These are phyloP conservation scores for Yoshiicerus persimilis DNA, from an alignment of 1,140 invertebrate species.

Conservation along the genomic window DNA sequence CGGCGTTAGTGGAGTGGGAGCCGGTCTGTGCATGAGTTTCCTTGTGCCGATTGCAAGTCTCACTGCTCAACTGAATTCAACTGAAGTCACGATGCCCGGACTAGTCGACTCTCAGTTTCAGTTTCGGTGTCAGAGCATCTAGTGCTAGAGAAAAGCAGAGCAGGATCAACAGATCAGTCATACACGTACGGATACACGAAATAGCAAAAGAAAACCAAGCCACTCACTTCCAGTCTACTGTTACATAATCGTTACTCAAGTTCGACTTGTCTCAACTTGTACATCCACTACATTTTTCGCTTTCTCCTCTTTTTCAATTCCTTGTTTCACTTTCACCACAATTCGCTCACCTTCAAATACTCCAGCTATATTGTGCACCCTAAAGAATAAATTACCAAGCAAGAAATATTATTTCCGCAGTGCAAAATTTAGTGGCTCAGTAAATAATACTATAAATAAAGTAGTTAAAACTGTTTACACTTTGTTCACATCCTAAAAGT, in stretches of 20 bases:
- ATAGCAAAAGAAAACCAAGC: neutral
- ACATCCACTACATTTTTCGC: too few relatives aligned
- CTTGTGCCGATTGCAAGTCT: neutral
- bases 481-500: too few relatives aligned
- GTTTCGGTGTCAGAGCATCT: slow-evolving; percentile 9
- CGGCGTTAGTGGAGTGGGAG: neutral
- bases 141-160: neutral
- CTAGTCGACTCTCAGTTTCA: slow-evolving; percentile 3
- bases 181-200: neutral
- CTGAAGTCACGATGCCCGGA: neutral
- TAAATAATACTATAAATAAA: too few relatives aligned
- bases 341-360: too few relatives aligned
- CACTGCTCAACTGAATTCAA: neutral
- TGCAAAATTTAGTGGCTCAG: too few relatives aligned
- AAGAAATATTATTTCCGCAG: too few relatives aligned
- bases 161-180: neutral
- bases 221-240: neutral
- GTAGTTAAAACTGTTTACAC: too few relatives aligned
- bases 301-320: neutral
- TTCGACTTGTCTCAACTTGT: neutral
- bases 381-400: too few relatives aligned
- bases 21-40: neutral
- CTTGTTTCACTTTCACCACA: neutral
- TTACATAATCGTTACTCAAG: neutral
- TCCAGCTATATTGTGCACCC: too few relatives aligned